Conservation (phyloP, 2,113 vertebrate genomes). For the Synchiropus splendidus region DNA sequence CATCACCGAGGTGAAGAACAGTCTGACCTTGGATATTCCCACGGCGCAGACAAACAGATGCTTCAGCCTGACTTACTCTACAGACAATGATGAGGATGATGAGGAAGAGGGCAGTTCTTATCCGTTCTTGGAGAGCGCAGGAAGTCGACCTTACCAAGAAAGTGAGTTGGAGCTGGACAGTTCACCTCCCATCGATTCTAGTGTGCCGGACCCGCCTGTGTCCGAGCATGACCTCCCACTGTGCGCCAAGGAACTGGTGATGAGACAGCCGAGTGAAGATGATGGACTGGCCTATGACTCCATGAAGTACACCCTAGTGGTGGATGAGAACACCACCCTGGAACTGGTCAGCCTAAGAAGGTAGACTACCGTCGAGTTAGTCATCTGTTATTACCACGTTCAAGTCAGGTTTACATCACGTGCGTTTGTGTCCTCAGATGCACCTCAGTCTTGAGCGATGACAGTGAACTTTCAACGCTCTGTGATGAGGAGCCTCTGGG, state of each 20-base stretch:
- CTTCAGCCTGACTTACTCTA: slow-evolving; percentile 72
- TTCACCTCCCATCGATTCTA: slow-evolving; percentile 58
- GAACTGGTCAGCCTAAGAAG: slow-evolving; percentile 91
- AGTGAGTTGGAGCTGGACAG: slow-evolving; percentile 59
- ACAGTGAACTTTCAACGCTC: slow-evolving; percentile 77
- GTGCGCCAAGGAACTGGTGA: slow-evolving; percentile 42
- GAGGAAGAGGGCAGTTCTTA: slow-evolving; percentile 41
- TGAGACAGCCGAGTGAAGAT: slow-evolving; percentile 57
- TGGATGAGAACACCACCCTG: slow-evolving; percentile 93
- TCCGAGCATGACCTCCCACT: slow-evolving; percentile 43
- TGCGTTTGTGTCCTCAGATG: slow-evolving; percentile 57
- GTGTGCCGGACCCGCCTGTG: slow-evolving; percentile 43
- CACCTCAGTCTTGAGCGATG: slow-evolving; percentile 81
- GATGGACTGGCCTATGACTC: slow-evolving; percentile 88
- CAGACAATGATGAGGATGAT: slow-evolving; percentile 74
- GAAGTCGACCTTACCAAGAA: slow-evolving; percentile 55
- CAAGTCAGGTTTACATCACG: slow-evolving; percentile 1
- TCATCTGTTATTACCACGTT: neutral
- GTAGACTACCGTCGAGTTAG: slow-evolving; percentile 15
- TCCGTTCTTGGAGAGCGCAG: slow-evolving; percentile 54
- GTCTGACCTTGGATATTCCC: slow-evolving; percentile 67
- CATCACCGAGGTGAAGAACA: slow-evolving; percentile 68
- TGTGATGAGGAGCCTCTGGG: slow-evolving; percentile 74
- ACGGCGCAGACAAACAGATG: slow-evolving; percentile 78
- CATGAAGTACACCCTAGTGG: slow-evolving; percentile 94